Evolutionary conservation across 1,140 invertebrate species (phyloP), one percentile per base, ranked within the genome.

Genomic region (Drosophila lacteicornis): DNA sequence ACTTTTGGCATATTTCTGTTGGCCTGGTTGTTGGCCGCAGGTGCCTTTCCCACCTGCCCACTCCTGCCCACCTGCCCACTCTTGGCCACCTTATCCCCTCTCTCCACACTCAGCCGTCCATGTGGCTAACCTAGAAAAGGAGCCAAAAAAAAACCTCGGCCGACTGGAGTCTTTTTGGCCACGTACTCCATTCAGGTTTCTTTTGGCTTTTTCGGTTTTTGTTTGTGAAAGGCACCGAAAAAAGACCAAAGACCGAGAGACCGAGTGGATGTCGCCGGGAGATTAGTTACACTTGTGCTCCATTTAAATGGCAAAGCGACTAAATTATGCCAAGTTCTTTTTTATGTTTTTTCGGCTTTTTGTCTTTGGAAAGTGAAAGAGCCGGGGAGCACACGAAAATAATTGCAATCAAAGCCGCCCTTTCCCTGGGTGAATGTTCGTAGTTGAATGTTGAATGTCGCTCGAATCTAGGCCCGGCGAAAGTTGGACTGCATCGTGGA

Each of bases 221-320:
- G 60, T 50, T 81, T 84, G 84, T 88, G 84, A 88, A 88, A 88
- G 84, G 85, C 81, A 76, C 36, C 33, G 12, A 66, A 59, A 88
- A 88, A 76, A 42, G 33, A 36, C 33, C 33, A 58, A 55, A 56
- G 7, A 43, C 40, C 15, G n/a, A 55, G 67, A 63, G 60, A 55
- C 47, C 79, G 50, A 66, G 70, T 60, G 56, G 70, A 75, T 81
- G 83, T 73, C 83, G 80, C 50, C 75, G 62, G 55, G 70, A 90
- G 84, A 90, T 88, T 90, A 90, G 84, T 81, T 88, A 88, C 84
- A 88, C 84, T 88, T 88, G 81, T 90, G 84, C 84, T 88, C 84
- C 84, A 88, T 85, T 88, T 90, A 79, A 80, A 80, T 80, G 77
- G 55, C 60, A 75, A 65, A 58, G 68, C 68, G 78, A 79, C 69